These are phyloP conservation scores for Drosophila tropicalis DNA, from an alignment of 1,140 invertebrate species.

Conservation along the genomic window DNA sequence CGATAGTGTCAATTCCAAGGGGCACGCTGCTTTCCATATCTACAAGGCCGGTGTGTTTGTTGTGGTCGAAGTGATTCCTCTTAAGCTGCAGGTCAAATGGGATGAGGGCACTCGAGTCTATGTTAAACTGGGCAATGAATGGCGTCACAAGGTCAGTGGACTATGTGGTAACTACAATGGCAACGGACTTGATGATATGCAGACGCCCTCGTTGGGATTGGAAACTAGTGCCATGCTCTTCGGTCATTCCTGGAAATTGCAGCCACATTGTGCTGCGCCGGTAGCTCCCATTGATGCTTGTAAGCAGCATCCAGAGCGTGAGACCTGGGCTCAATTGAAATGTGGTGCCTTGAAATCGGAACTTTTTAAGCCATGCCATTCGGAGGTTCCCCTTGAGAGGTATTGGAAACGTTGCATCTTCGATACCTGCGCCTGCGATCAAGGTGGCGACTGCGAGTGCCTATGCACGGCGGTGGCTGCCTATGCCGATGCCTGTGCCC, in stretches of 20 bases:
- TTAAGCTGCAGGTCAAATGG: slow-evolving; percentile 93
- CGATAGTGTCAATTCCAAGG: slow-evolving; percentile 65
- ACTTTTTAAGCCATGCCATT: slow-evolving; percentile 90
- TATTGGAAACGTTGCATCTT: slow-evolving; percentile 89
- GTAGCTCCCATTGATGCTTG: slow-evolving; percentile 87
- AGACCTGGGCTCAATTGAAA: slow-evolving; percentile 89
- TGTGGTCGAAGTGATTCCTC: slow-evolving; percentile 90
- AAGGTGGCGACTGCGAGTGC: slow-evolving; percentile 95
- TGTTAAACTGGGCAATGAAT: slow-evolving; percentile 89
- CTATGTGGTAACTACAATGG: slow-evolving; percentile 96
- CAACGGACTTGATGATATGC: slow-evolving; percentile 92
- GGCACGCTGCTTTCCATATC: slow-evolving; percentile 70
- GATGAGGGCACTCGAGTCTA: slow-evolving; percentile 93
- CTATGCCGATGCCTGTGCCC: slow-evolving; percentile 92
- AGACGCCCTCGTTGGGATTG: slow-evolving; percentile 90
- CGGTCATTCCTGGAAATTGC: slow-evolving; percentile 94
- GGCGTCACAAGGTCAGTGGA: slow-evolving; percentile 91
- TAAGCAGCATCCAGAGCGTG: slow-evolving; percentile 88
- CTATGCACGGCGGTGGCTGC: slow-evolving; percentile 93
- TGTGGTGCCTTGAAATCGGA: slow-evolving; percentile 90
- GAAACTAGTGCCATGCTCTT: slow-evolving; percentile 90
- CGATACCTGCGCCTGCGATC: slow-evolving; percentile 94
- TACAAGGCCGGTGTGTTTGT: slow-evolving; percentile 88
- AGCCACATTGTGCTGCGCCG: slow-evolving; percentile 88
- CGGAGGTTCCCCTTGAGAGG: slow-evolving; percentile 89